These are phyloP conservation scores for Pseudomyrmex pallidus DNA, from an alignment of 1,140 invertebrate genomes.

Conservation along the genomic window DNA sequence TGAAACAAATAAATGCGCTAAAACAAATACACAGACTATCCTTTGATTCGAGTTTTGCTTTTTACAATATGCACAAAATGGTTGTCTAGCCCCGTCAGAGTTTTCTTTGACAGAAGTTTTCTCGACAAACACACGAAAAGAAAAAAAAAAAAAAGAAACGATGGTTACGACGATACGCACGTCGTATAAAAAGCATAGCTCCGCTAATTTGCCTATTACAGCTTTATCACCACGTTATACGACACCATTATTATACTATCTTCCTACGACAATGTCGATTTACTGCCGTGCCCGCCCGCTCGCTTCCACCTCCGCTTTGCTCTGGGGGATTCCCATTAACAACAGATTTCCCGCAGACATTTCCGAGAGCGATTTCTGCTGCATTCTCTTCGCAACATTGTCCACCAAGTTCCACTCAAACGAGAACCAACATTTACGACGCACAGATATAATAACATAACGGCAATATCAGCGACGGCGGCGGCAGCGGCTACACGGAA, in stretches of 20 bases:
- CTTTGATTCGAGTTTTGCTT: no score
- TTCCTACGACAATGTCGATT: slow-evolving; percentile 42
- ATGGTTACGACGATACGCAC: neutral
- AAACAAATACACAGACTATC: neutral
- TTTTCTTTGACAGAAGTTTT: slow-evolving; percentile 21
- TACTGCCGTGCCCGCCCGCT: slow-evolving; percentile 15
- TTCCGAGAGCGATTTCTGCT: slow-evolving; percentile 40
- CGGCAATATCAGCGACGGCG: slow-evolving; percentile 25
- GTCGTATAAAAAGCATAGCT: slow-evolving; percentile 16
- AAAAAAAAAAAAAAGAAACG: neutral
- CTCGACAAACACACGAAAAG: slow-evolving; percentile 22
- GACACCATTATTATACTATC: slow-evolving; percentile 54
- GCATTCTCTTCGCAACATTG: slow-evolving; percentile 25
- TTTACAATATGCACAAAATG: slow-evolving; percentile 39
- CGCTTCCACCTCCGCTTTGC: slow-evolving; percentile 2
- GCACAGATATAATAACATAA: slow-evolving; percentile 16
- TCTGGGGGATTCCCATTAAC: slow-evolving; percentile 36
- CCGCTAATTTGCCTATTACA: slow-evolving; percentile 46
- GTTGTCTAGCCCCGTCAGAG: slow-evolving; percentile 26
- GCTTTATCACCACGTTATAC: slow-evolving; percentile 38
- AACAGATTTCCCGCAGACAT: slow-evolving; percentile 41
- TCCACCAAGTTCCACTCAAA: slow-evolving; percentile 3
- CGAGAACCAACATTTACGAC: slow-evolving; percentile 9
- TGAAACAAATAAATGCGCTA: neutral
- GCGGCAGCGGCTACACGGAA: neutral